These are phyloP conservation scores for Acromyrmex heyeri DNA, from an alignment of 1,140 invertebrate genomes.

Conservation along the genomic window DNA sequence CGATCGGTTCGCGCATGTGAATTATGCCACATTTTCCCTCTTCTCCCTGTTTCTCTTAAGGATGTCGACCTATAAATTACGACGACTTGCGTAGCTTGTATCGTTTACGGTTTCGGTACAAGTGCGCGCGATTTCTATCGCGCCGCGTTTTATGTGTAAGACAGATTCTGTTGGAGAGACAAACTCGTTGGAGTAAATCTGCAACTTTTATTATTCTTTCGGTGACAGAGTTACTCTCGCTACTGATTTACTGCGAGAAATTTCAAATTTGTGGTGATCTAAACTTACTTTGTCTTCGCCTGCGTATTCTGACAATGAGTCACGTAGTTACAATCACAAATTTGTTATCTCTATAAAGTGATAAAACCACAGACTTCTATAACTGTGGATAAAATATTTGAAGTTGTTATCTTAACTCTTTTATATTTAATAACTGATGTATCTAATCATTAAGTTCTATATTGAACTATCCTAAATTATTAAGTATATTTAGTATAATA, in stretches of 20 bases:
- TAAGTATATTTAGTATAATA: no score
- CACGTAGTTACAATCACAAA: not conserved
- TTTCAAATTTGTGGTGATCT: constrained; percentile 6
- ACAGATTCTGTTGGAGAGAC: constrained; percentile 17
- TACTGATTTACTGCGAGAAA: constrained; percentile 18
- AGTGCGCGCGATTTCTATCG: constrained; percentile 26
- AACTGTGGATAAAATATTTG: no score
- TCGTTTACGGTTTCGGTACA: constrained; percentile 42
- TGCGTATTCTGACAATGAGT: not conserved
- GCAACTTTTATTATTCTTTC: constrained; percentile 31
- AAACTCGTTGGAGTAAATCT: not conserved
- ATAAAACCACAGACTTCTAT: not conserved
- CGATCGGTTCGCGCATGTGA: not conserved
- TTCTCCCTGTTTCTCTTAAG: not conserved
- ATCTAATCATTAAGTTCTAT: no score
- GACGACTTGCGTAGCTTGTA: constrained; percentile 2
- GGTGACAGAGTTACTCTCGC: not conserved
- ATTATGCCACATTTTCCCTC: constrained; percentile 28
- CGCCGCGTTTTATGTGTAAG: constrained; percentile 30
- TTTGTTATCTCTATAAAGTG: not conserved
- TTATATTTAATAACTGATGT: no score
- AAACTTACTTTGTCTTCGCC: not conserved
- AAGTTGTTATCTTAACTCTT: not conserved
- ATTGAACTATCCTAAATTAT: no score
- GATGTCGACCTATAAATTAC: constrained; percentile 37